Percentiles rank a stretch among this genome's conserved stretches.
Evolutionary conservation across 2,113 vertebrate genomes (phyloP).

Genomic region (Sylvilagus bachmani): DNA sequence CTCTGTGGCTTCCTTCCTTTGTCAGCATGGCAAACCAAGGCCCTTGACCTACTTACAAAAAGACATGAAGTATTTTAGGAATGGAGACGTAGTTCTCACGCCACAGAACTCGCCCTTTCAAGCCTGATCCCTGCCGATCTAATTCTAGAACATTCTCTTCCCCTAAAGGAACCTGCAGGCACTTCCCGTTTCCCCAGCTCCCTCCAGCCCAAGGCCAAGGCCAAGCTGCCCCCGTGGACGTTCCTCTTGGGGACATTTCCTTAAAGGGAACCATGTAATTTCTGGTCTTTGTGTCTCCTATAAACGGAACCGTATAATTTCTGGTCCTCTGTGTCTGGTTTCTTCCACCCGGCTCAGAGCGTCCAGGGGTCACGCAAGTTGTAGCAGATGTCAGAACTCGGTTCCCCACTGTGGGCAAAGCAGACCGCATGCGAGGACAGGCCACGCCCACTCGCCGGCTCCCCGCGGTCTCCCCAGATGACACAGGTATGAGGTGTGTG

Average conservation of each 20-base stretch:
- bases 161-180: background rate
- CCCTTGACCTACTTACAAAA: background rate
- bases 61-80: background rate
- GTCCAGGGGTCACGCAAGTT: background rate
- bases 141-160: background rate
- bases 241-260: no score
- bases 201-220: no score
- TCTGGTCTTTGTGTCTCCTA: background rate
- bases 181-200: fast-evolving
- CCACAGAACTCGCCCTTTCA: background rate
- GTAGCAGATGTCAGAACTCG: no score
- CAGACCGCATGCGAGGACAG: no score
- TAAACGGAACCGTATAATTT: background rate
- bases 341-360: background rate
- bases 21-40: background rate
- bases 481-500: no score
- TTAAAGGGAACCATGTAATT: background rate
- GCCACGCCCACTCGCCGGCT: no score
- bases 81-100: background rate
- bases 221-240: background rate
- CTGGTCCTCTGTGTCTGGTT: background rate
- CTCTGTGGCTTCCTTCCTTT: fast-evolving
- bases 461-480: no score
- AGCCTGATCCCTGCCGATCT: background rate
- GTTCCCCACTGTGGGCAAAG: background rate